Conservation (phyloP, 2,113 vertebrate genomes). For the Camelus bactrianus region DNA sequence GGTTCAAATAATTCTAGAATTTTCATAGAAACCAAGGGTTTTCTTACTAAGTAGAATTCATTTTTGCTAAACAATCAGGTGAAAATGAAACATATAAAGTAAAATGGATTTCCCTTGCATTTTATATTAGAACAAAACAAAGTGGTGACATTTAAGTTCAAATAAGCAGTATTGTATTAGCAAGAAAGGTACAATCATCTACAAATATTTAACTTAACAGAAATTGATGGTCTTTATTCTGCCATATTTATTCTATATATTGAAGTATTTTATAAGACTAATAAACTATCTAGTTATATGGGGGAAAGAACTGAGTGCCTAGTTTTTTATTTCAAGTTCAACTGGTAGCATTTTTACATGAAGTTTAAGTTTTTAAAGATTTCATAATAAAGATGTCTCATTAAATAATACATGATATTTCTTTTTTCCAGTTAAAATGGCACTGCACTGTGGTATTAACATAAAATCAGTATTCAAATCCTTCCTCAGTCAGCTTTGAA, state of each 20-base stretch:
- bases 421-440: not conserved
- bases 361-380: not conserved
- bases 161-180: not conserved
- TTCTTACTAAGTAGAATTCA: not conserved
- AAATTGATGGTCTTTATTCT: not conserved
- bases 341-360: no score
- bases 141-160: not conserved
- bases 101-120: not conserved
- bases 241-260: not conserved
- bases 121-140: not conserved
- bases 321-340: conserved; percentile 21
- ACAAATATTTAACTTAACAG: not conserved
- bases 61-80: not conserved
- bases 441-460: not conserved
- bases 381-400: not conserved
- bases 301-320: not conserved
- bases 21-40: not conserved
- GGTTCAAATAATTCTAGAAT: not conserved
- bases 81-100: not conserved
- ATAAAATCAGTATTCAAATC: not conserved
- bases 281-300: not conserved
- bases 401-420: not conserved
- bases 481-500: not conserved
- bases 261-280: not conserved
- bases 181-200: not conserved